Conservation (phyloP, 1,140 invertebrate species). For the Helicoverpa armigera region DNA sequence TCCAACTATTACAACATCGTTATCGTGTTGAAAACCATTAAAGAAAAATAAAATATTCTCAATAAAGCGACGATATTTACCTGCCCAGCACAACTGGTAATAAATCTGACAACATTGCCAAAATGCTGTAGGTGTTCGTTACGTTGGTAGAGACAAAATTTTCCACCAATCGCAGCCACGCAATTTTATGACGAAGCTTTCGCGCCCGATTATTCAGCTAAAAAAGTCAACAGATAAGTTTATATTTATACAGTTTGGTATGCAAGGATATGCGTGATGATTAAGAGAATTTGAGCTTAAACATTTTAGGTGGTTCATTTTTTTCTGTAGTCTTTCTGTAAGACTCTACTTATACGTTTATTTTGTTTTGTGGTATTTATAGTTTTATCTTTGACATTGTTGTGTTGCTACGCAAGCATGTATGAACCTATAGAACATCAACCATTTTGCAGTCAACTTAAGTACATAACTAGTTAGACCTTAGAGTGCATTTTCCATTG, state of each 20-base stretch:
- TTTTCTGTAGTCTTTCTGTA: background rate
- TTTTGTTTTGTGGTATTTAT: constrained; percentile 28
- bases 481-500: constrained; percentile 21
- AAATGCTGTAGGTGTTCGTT: constrained; percentile 72
- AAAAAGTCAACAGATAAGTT: constrained; percentile 67
- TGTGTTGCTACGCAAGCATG: constrained; percentile 43
- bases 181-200: constrained; percentile 81
- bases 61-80: constrained; percentile 84
- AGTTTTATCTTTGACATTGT: constrained; percentile 44
- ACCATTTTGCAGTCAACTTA: background rate
- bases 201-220: constrained; percentile 82
- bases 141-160: constrained; percentile 80
- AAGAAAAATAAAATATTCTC: constrained; percentile 83
- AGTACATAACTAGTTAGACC: no score
- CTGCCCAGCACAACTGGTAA: constrained; percentile 84
- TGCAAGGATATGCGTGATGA: constrained; percentile 34
- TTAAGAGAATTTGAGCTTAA: background rate
- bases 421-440: background rate
- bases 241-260: constrained; percentile 52
- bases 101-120: constrained; percentile 84
- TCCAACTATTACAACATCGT: constrained; percentile 67
- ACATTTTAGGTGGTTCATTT: background rate
- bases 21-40: constrained; percentile 75
- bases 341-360: background rate
- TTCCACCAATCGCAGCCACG: constrained; percentile 70